Evolutionary conservation across 2,888 invertebrate species (phyloP).

Genomic region (Chymomyza procnemis): DNA sequence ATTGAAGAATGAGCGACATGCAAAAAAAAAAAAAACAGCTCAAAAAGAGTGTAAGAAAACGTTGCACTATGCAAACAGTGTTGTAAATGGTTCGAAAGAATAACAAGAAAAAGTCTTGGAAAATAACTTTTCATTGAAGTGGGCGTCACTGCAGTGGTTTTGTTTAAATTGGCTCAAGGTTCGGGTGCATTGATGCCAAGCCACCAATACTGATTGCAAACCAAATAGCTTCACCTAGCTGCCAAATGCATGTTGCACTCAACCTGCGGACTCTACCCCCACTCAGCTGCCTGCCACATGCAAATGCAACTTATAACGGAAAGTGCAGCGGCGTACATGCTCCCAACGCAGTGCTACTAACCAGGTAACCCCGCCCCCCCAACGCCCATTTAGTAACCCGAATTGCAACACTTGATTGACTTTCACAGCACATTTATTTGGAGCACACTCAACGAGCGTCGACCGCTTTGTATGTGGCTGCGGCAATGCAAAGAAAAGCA

Average conservation of each 20-base stretch:
- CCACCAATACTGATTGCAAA: not conserved
- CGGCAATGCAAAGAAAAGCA: conserved; percentile 29
- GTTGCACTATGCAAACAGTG: too few relatives aligned
- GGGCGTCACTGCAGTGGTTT: not conserved
- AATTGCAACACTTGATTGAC: conserved; percentile 70
- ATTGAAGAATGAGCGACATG: not conserved
- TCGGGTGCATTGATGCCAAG: not conserved
- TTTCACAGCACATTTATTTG: conserved; percentile 69
- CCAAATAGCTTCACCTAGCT: not conserved
- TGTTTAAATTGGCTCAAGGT: not conserved
- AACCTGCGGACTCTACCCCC: not conserved
- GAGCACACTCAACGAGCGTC: conserved; percentile 18
- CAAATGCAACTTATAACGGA: not conserved
- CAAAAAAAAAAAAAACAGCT: not conserved
- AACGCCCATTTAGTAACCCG: conserved; percentile 14
- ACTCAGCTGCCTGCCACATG: not conserved
- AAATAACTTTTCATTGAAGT: not conserved
- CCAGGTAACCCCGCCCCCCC: not conserved
- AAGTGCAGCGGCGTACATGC: not conserved
- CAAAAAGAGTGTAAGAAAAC: too few relatives aligned
- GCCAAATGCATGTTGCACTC: not conserved
- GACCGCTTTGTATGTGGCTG: conserved; percentile 29
- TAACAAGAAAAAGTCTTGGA: not conserved
- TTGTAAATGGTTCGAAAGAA: too few relatives aligned
- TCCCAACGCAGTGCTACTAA: not conserved